phyloP scores from a whole-genome alignment of 2,888 invertebrate genomes.

The Yponomeuta sedellus region DNA sequence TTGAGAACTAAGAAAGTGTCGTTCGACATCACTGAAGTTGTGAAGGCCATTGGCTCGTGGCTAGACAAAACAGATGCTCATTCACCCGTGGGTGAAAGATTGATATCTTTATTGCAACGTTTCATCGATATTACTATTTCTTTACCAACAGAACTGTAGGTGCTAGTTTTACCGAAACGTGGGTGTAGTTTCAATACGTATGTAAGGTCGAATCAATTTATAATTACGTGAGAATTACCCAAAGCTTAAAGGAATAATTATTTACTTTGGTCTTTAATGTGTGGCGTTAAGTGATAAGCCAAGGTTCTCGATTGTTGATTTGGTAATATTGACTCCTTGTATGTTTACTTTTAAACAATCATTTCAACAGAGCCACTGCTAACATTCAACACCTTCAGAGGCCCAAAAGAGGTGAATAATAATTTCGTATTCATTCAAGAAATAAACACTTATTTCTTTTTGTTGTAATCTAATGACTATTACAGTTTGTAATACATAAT shows the following conservation, averaged over 20 bases:
- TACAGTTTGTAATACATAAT: no score
- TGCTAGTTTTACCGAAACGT: conserved; percentile 21
- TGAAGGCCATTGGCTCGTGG: neutral
- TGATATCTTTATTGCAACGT: neutral
- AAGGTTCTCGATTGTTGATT: conserved; percentile 14
- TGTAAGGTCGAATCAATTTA: conserved; percentile 33
- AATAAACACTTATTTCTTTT: no score
- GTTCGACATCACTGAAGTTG: no score
- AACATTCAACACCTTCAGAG: neutral
- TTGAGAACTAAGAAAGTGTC: no score
- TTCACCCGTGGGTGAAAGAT: conserved; percentile 22
- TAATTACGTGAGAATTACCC: conserved; percentile 36
- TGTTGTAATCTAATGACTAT: no score
- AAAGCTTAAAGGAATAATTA: conserved; percentile 15
- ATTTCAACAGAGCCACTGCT: neutral
- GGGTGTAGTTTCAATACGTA: conserved; percentile 34
- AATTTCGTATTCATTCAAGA: neutral
- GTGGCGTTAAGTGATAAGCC: conserved; percentile 15
- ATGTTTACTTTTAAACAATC: neutral
- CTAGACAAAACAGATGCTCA: conserved; percentile 16
- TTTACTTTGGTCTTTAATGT: conserved; percentile 16
- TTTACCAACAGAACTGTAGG: neutral
- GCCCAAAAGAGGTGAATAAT: neutral
- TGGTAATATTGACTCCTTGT: conserved; percentile 6
- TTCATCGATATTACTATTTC: neutral